Evolutionary conservation across 2,888 invertebrate genomes (phyloP).

Genomic region (Idaea dimidiata): DNA sequence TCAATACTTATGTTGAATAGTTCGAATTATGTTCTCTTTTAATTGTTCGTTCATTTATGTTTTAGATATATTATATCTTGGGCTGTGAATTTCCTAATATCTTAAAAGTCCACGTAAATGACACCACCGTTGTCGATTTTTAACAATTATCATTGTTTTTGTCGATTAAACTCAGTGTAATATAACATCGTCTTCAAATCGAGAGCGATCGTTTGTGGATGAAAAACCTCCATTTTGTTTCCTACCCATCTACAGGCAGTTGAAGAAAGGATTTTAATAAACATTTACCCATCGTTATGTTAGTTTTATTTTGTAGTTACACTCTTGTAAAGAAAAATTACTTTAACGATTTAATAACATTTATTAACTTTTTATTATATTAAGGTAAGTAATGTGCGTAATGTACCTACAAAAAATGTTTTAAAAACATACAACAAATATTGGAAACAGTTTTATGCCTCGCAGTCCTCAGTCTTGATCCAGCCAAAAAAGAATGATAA

Average conservation of each 20-base stretch:
- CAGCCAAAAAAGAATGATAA: neutral
- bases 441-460: neutral
- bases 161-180: constrained; percentile 12
- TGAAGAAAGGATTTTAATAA: constrained; percentile 56
- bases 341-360: neutral
- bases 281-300: constrained; percentile 49
- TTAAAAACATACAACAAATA: neutral
- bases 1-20: constrained; percentile 30
- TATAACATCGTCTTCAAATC: constrained; percentile 19
- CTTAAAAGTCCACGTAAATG: constrained; percentile 5
- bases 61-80: constrained; percentile 24
- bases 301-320: constrained; percentile 26
- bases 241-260: constrained; percentile 3
- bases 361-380: neutral
- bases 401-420: neutral
- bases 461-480: neutral
- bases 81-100: constrained; percentile 28
- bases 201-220: constrained; percentile 6
- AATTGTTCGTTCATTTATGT: constrained; percentile 19
- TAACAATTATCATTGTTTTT: constrained; percentile 9
- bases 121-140: constrained; percentile 4
- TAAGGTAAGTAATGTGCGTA: neutral
- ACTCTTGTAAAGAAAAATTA: neutral
- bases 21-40: constrained; percentile 11
- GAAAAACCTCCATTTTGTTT: constrained; percentile 7